Evolutionary conservation across 2,113 vertebrate species (phyloP), one percentile per base, ranked within the genome.

Genomic region (Podocnemis expansa): DNA sequence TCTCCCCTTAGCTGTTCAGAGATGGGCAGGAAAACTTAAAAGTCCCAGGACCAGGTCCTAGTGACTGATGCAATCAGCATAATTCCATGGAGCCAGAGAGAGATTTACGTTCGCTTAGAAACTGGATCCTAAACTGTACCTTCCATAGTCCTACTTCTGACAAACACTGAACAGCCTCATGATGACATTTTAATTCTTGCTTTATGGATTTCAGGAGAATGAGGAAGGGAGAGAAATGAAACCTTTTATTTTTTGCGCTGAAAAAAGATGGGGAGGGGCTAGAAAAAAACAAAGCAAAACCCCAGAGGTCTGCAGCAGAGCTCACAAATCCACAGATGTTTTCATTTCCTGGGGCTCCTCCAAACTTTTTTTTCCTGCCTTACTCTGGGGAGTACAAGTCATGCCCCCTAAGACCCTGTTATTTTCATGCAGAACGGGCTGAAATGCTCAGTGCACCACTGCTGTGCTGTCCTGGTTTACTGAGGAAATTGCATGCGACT

Each of bases 141-240:
- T 97, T 94, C 88, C 94, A 96, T 82, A 67, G 1, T 81, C 89
- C 0, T 29, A 84, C 87, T 92, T 84, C 95, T 96, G 96, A 97
- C 95, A 96, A 96, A 96, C 97, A 97, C 91, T 97, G 96, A 97
- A 87, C 87, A 90, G 90, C 88, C 58, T 94, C 75, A 82, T 84
- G 49, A 31, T 97, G 96, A 97, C 97, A 97, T 95, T 96, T 96
- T 97, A 97, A 97, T 97, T 97, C 97, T 90, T 96, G 70, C 86
- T 49, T 91, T 97, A 97, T 97, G 63, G 97, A 97, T 97, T 97
- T 97, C 78, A 88, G 82, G 45, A 52, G 78, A 51, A 90, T 78
- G 78, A 91, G 90, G 78, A 92, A 96, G 91, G 94, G 92, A 89
- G 93, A 94, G 81, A 70, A 81, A 93, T 95, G 91, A 29, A 51